These are phyloP conservation scores for Oncorhynchus tshawytscha DNA, from an alignment of 2,113 vertebrate species.

Conservation along the genomic window DNA sequence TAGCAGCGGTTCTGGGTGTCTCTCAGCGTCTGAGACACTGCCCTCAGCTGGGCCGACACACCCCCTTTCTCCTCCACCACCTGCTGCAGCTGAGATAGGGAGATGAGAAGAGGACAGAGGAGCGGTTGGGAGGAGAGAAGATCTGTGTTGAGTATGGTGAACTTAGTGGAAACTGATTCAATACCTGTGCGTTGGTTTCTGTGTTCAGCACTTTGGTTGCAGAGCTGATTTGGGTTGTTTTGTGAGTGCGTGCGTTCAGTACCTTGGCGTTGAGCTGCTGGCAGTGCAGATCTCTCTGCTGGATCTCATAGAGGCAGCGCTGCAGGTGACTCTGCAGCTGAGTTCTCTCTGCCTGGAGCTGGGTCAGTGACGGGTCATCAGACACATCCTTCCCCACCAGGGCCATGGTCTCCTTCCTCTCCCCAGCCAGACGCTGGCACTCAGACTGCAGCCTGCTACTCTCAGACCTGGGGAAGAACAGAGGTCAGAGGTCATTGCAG, in stretches of 20 bases:
- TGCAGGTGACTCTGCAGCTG: slow-evolving; percentile 77
- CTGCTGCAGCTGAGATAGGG: slow-evolving; percentile 72
- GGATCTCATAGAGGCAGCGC: slow-evolving; percentile 77
- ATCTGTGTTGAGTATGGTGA: background rate
- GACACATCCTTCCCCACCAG: slow-evolving; percentile 44
- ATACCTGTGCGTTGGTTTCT: no score
- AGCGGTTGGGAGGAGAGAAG: background rate
- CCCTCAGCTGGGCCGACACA: slow-evolving; percentile 75
- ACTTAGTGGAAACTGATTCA: background rate
- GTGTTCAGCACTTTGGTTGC: background rate
- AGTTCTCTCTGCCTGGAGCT: slow-evolving; percentile 65
- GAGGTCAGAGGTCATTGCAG: no score
- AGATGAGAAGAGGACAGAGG: background rate
- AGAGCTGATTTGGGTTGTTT: background rate
- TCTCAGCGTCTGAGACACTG: slow-evolving; percentile 77
- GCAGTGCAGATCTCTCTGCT: slow-evolving; percentile 78
- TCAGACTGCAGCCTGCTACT: slow-evolving; percentile 66
- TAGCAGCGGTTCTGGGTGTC: slow-evolving; percentile 80
- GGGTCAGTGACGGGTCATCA: slow-evolving; percentile 48
- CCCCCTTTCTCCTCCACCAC: slow-evolving; percentile 76
- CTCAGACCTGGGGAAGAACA: slow-evolving; percentile 65
- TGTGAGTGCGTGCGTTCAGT: background rate
- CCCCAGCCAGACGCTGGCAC: slow-evolving; percentile 45
- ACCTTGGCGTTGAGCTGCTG: slow-evolving; percentile 54
- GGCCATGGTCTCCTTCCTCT: slow-evolving; percentile 49